phyloP scores from a whole-genome alignment of 92 coral and sea anemone genomes.

The Zoanthus gigantus region DNA sequence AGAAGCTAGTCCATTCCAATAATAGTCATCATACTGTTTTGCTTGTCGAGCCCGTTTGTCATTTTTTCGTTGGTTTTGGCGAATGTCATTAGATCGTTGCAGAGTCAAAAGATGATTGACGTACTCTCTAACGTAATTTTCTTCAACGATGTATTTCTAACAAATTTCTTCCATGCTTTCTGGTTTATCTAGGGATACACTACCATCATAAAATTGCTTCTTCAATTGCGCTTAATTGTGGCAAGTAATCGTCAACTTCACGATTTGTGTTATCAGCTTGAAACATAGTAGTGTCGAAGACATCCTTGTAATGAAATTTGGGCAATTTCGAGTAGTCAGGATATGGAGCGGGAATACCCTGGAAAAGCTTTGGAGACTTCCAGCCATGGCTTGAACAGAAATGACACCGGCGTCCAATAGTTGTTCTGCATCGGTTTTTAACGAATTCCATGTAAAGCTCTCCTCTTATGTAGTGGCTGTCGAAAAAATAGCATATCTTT shows the following conservation, averaged over 20 bases:
- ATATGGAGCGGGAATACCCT: constrained; percentile 68
- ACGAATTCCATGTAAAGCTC: constrained; percentile 70
- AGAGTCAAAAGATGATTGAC: constrained; percentile 56
- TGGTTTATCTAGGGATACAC: constrained; percentile 18
- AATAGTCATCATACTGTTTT: constrained; percentile 47
- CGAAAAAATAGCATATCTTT: constrained; percentile 51
- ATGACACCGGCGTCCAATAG: constrained; percentile 23
- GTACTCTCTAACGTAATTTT: constrained; percentile 46
- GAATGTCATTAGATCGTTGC: constrained; percentile 49
- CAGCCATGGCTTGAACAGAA: constrained; percentile 37
- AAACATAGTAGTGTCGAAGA: constrained; percentile 43
- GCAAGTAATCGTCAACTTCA: constrained; percentile 54
- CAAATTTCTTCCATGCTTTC: constrained; percentile 40
- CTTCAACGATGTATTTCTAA: constrained; percentile 58
- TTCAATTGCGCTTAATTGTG: constrained; percentile 54
- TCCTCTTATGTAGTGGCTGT: constrained; percentile 63
- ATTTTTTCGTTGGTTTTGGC: constrained; percentile 53
- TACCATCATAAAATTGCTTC: constrained; percentile 22
- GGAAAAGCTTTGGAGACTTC: constrained; percentile 43
- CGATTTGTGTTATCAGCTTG: constrained; percentile 9
- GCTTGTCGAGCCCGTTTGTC: constrained; percentile 52
- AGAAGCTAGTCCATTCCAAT: constrained; percentile 55
- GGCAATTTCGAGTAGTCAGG: constrained; percentile 67
- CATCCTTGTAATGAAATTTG: constrained; percentile 59
- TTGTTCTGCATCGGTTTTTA: constrained; percentile 43